These are phyloP conservation scores for Neopipo cinnamomea DNA, from an alignment of 2,113 vertebrate species.

Conservation along the genomic window DNA sequence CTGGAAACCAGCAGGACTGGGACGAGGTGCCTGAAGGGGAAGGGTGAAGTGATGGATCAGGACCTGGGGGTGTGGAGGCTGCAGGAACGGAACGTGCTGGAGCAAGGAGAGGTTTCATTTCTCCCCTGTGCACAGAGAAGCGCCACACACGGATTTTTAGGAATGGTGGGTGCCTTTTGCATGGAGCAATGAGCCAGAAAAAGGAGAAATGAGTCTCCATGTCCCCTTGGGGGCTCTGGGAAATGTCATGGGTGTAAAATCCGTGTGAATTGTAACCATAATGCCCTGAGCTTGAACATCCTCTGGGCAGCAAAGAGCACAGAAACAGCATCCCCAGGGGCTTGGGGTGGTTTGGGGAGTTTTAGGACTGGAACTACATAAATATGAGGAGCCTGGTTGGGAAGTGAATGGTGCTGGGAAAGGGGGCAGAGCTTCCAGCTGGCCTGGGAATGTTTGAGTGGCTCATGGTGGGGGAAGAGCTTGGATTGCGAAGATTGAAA, in stretches of 20 bases:
- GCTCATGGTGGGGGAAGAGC: neutral
- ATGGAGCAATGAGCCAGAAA: neutral
- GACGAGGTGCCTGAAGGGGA: fast-evolving
- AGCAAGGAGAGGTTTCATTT: neutral
- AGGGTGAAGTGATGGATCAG: neutral
- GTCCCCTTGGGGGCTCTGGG: neutral
- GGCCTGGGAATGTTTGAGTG: neutral
- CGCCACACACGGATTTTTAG: fast-evolving
- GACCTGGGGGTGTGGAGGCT: neutral
- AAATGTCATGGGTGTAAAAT: neutral
- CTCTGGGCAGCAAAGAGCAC: neutral
- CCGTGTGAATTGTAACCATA: neutral
- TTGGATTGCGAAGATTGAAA: neutral
- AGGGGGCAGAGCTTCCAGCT: neutral
- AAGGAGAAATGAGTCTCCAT: neutral
- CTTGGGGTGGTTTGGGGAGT: neutral
- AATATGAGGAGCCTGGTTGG: neutral
- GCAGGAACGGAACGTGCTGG: neutral
- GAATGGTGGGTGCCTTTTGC: neutral
- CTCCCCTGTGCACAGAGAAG: neutral
- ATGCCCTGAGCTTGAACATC: neutral
- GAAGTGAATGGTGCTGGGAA: neutral
- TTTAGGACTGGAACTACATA: neutral
- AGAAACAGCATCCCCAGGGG: neutral
- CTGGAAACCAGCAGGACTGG: fast-evolving